These are phyloP conservation scores for Todiramphus saurophagus DNA, from an alignment of 2,113 vertebrate species.

Conservation along the genomic window DNA sequence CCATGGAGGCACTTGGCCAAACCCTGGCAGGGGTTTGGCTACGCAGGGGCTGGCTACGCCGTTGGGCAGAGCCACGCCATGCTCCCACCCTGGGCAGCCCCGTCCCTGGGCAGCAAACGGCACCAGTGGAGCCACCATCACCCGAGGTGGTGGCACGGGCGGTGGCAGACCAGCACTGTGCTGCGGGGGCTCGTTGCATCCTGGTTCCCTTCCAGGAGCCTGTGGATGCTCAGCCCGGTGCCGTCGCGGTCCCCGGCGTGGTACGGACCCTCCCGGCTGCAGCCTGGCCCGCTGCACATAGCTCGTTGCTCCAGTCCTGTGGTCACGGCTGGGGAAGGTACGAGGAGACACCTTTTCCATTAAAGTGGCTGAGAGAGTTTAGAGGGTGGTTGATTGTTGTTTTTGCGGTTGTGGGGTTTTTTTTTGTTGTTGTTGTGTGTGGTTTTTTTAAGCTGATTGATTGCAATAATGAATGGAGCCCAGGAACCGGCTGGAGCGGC, in stretches of 20 bases:
- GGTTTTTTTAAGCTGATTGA: slow-evolving; percentile 18
- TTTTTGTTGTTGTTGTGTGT: not conserved
- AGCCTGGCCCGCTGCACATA: not conserved
- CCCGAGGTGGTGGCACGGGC: fast-evolving
- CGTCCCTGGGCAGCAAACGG: fast-evolving
- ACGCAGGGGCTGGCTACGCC: not conserved
- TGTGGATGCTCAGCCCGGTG: not conserved
- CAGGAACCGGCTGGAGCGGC: not conserved
- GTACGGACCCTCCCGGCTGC: not conserved
- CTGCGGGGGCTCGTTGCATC: fast-evolving
- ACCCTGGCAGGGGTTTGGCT: not conserved
- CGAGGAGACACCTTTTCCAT: not conserved
- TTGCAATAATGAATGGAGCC: slow-evolving; percentile 29
- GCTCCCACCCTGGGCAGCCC: not conserved
- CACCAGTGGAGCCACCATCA: not conserved
- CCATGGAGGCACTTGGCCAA: not conserved
- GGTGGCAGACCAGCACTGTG: fast-evolving
- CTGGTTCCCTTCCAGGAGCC: not conserved
- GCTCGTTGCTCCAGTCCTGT: not conserved
- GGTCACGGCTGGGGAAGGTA: not conserved
- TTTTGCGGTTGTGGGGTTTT: not conserved
- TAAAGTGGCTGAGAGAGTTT: slow-evolving; percentile 1
- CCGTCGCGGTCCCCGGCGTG: fast-evolving
- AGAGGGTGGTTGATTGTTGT: slow-evolving; percentile 1
- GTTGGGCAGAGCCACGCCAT: fast-evolving